Conservation (phyloP, 1,140 invertebrate species). For the Aethina tumida region DNA sequence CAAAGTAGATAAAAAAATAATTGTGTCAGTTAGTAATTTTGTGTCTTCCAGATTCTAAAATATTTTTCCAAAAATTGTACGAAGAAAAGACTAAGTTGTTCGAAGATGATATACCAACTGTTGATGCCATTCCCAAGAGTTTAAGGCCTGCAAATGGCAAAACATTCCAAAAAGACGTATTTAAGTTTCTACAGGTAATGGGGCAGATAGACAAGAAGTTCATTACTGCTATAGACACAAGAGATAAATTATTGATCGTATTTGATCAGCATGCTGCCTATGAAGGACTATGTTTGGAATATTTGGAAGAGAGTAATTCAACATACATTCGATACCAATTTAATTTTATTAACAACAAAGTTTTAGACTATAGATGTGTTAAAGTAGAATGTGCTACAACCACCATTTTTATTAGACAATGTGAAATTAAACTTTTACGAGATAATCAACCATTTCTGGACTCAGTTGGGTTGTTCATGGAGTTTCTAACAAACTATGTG, state of each 20-base stretch:
- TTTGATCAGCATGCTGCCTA: constrained; percentile 72
- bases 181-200: constrained; percentile 42
- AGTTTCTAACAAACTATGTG: no score
- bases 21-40: background rate
- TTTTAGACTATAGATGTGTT: constrained; percentile 16
- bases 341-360: constrained; percentile 6
- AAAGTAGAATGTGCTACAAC: constrained; percentile 8
- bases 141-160: constrained; percentile 9
- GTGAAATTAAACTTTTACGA: no score
- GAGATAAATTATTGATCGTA: constrained; percentile 42
- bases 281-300: constrained; percentile 58
- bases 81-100: constrained; percentile 22
- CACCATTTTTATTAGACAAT: no score
- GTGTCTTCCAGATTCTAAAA: constrained; percentile 25
- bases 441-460: no score
- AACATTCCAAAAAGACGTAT: constrained; percentile 12
- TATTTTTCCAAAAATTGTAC: constrained; percentile 30
- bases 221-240: constrained; percentile 41
- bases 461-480: no score
- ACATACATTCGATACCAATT: background rate
- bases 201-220: constrained; percentile 60
- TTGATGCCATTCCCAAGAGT: constrained; percentile 5
- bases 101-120: constrained; percentile 19
- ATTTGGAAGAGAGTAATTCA: constrained; percentile 36
- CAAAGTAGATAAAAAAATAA: constrained; percentile 10